Conservation (phyloP, 2,797 vertebrate genomes). For the Adelosebastes latens region DNA sequence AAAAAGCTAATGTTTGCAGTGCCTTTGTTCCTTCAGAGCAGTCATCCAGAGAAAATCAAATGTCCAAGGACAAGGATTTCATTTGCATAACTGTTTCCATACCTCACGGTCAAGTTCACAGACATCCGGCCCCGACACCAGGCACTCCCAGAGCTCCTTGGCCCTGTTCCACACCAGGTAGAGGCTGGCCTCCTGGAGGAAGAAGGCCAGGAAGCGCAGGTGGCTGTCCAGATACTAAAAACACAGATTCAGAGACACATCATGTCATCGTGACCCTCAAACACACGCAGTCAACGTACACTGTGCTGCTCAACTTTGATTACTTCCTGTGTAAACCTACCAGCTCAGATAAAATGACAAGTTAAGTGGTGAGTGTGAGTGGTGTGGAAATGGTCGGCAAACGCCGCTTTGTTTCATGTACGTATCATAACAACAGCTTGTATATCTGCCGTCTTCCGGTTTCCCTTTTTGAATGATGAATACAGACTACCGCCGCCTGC, state of each 20-base stretch:
- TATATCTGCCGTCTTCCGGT: too few relatives aligned
- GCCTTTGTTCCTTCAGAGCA: background rate
- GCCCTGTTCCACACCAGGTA: constrained; percentile 99
- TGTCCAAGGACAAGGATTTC: background rate
- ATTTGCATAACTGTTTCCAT: constrained; percentile 40
- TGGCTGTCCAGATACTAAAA: constrained; percentile 96
- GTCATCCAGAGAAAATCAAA: background rate
- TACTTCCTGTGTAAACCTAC: background rate
- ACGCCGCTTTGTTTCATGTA: too few relatives aligned
- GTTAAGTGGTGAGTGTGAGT: too few relatives aligned
- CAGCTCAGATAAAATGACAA: background rate
- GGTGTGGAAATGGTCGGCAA: too few relatives aligned
- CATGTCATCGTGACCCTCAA: background rate
- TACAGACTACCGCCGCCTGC: too few relatives aligned
- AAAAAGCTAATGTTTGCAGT: background rate
- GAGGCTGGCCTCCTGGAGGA: constrained; percentile 98
- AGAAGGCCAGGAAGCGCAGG: constrained; percentile 98
- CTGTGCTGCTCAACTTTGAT: background rate
- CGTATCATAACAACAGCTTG: too few relatives aligned
- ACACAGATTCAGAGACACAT: constrained; percentile 27
- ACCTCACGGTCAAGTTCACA: constrained; percentile 98
- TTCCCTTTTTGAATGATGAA: too few relatives aligned
- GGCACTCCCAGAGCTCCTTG: constrained; percentile 98
- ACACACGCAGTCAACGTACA: background rate
- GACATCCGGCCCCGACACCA: constrained; percentile 95